Evolutionary conservation across 2,113 vertebrate genomes (phyloP).

Genomic region (Gracilinanus agilis): DNA sequence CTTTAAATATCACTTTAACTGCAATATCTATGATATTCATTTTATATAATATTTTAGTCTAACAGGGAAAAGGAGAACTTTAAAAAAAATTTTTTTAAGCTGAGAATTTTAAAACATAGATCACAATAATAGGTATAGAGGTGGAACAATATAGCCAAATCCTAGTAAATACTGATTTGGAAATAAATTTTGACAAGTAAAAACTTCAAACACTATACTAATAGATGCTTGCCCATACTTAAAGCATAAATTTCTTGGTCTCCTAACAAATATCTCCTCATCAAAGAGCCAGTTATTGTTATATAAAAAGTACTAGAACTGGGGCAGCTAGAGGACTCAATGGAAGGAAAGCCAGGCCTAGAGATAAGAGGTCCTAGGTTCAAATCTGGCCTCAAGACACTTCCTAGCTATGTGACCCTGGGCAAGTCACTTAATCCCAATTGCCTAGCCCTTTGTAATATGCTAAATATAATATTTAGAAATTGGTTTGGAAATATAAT

Average conservation of each 20-base stretch:
- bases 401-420: too few relatives aligned
- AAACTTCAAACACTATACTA: background rate
- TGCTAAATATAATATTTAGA: too few relatives aligned
- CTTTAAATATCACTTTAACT: background rate
- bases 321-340: too few relatives aligned
- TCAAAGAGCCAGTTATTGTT: constrained; percentile 25
- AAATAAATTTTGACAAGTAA: background rate
- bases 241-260: background rate
- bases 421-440: too few relatives aligned
- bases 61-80: background rate
- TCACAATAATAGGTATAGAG: background rate
- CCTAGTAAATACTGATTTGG: background rate
- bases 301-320: too few relatives aligned
- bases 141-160: background rate
- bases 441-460: too few relatives aligned
- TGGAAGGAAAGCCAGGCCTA: too few relatives aligned
- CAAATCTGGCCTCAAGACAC: too few relatives aligned
- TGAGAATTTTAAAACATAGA: constrained; percentile 11
- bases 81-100: too few relatives aligned
- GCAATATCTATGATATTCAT: background rate
- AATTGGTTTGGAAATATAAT: too few relatives aligned
- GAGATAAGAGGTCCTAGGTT: too few relatives aligned
- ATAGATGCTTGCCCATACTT: background rate
- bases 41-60: background rate
- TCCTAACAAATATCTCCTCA: constrained; percentile 20